Percentiles rank a stretch among this genome's conserved stretches.
These are phyloP conservation scores for Akabosia matsudoensis DNA, from an alignment of 1,140 invertebrate species.

Conservation along the genomic window DNA sequence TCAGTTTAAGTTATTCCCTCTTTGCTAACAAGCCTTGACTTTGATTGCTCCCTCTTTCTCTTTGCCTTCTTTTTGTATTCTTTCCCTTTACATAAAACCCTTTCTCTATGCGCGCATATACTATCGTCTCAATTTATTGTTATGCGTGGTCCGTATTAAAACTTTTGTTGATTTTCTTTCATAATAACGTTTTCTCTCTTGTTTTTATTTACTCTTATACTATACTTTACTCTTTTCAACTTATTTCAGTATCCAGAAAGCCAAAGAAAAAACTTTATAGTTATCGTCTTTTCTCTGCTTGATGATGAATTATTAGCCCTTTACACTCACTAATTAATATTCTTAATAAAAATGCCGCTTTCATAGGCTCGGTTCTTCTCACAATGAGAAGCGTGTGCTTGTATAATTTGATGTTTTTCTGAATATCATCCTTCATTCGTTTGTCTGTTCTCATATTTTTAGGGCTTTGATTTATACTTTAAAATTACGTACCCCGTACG, in stretches of 20 bases:
- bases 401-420: neutral
- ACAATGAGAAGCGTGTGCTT: neutral
- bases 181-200: neutral
- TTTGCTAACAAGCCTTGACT: constrained; percentile 22
- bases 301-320: constrained; percentile 24
- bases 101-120: neutral
- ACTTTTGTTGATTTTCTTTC: constrained; percentile 2
- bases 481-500: neutral
- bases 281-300: neutral
- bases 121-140: no score
- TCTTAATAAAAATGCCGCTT: constrained; percentile 12
- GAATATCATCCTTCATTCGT: neutral
- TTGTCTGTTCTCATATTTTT: neutral
- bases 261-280: neutral
- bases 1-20: constrained; percentile 25
- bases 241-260: neutral
- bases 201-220: neutral
- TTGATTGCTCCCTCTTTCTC: constrained; percentile 18
- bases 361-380: constrained; percentile 1
- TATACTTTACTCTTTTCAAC: neutral
- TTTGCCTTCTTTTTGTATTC: neutral
- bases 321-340: constrained; percentile 21
- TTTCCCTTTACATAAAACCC: neutral
- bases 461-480: neutral
- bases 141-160: neutral